Evolutionary conservation across 2,888 invertebrate species (phyloP).

Genomic region (Rotaria socialis): DNA sequence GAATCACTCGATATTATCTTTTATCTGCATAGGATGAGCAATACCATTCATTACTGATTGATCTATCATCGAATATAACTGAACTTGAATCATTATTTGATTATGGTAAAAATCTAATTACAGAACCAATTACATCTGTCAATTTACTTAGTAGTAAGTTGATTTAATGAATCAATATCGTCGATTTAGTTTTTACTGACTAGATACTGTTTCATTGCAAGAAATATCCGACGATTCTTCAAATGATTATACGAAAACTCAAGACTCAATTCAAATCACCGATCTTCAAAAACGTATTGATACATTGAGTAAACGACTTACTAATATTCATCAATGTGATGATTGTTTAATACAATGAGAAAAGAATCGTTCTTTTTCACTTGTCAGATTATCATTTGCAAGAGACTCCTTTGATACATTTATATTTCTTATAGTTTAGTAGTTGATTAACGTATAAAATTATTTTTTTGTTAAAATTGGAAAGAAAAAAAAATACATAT

Average conservation of each 20-base stretch:
- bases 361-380: too few species aligned
- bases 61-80: neutral
- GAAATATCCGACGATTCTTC: neutral
- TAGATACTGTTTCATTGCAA: neutral
- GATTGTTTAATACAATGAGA: neutral
- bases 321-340: neutral
- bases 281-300: neutral
- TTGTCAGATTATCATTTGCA: neutral
- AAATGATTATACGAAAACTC: too few species aligned
- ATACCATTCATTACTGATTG: neutral
- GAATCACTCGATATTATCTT: too few species aligned
- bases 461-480: neutral
- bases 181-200: too few species aligned
- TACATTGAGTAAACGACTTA: neutral
- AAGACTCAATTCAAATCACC: neutral
- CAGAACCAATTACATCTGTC: neutral
- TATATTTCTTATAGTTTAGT: too few species aligned
- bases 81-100: constrained; percentile 13
- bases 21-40: neutral
- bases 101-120: neutral
- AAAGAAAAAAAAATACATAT: neutral
- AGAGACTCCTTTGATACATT: neutral
- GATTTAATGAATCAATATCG: neutral
- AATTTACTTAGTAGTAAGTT: neutral
- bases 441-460: too few species aligned